Base-by-base conservation (phyloP, 2,113 vertebrate genomes). In the Megaleporinus macrocephalus region DNA sequence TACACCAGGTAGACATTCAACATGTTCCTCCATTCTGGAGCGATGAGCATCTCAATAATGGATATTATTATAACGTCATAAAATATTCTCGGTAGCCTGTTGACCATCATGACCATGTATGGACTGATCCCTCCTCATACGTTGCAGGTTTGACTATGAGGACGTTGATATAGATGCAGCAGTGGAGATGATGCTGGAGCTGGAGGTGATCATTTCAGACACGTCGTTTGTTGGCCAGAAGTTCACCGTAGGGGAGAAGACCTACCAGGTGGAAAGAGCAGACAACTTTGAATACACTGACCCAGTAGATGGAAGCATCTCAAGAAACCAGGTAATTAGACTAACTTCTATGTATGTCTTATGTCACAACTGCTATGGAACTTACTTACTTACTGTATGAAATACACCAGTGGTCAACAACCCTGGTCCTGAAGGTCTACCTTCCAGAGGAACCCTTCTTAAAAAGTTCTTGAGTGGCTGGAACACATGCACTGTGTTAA, bases 231-330 rank as follows among this genome's bases (percentile, higher is more conserved):
- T 93, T 83, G 97, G 95, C 76, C 96, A 96, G 88, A 93, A 95
- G 88, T 94, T 99, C 27, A 93, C 96, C 0, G 89, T 90, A 0
- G 95, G 94, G 2, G 96, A 98, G 79, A 97, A 97, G 85, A 94
- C 93, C 74, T 99, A 96, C 89, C 94, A 95, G 0, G 97, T 99
- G 75, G 96, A 97, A 86, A 98, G 95, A 84, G 96, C 97, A 0
- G 97, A 99, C 90, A 98, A 95, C 87, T 99, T 99, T 82, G 97
- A 99, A 81, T 99, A 99, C 91, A 96, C 82, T 0, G 98, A 99
- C 82, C 96, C 98, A 0, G 96, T 98, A n/a, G 97, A 99, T 80
- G 96, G 97, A 89, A 97, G 94, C 0, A 85, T 98, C 89, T 95
- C 96, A 75, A 95, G 91, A 89, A 98, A 98, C 89, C 98, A 99